Conservation (phyloP, 2,888 invertebrate genomes). For the Oxystoma pomonae region DNA sequence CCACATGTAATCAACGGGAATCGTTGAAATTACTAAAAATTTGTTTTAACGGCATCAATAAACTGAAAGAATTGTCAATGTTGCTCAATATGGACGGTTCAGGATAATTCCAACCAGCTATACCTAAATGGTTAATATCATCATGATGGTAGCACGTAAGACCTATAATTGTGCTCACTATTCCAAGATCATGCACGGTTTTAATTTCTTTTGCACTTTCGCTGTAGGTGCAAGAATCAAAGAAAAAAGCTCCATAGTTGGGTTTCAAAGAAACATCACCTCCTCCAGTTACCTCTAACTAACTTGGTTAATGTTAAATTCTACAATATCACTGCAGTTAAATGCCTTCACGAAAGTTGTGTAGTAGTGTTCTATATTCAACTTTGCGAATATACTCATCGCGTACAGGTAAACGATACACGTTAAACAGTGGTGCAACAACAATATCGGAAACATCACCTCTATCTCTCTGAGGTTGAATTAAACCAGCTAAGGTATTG, state of each 20-base stretch:
- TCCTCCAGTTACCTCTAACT: conserved; percentile 10
- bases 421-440: conserved; percentile 2
- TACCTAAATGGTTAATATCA: conserved; percentile 13
- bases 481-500: neutral
- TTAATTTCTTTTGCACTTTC: conserved; percentile 18
- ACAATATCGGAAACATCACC: neutral
- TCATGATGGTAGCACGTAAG: conserved; percentile 12
- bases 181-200: conserved; percentile 17
- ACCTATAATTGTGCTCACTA: conserved; percentile 17
- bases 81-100: neutral
- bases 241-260: conserved; percentile 19
- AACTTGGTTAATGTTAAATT: conserved; percentile 23
- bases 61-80: conserved; percentile 11
- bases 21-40: conserved; percentile 22
- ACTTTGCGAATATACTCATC: conserved; percentile 18
- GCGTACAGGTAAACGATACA: conserved; percentile 10
- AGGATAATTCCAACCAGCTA: conserved; percentile 19
- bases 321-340: conserved; percentile 22
- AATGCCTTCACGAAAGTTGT: conserved; percentile 26
- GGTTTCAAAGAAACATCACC: conserved; percentile 7
- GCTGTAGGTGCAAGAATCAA: conserved; percentile 20
- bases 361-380: conserved; percentile 22
- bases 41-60: conserved; percentile 18
- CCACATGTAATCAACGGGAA: conserved; percentile 16
- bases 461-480: neutral